Evolutionary conservation across 1,140 invertebrate genomes (phyloP), one percentile per base, ranked within the genome.

Genomic region (Pseudomyrmex dendroicus): DNA sequence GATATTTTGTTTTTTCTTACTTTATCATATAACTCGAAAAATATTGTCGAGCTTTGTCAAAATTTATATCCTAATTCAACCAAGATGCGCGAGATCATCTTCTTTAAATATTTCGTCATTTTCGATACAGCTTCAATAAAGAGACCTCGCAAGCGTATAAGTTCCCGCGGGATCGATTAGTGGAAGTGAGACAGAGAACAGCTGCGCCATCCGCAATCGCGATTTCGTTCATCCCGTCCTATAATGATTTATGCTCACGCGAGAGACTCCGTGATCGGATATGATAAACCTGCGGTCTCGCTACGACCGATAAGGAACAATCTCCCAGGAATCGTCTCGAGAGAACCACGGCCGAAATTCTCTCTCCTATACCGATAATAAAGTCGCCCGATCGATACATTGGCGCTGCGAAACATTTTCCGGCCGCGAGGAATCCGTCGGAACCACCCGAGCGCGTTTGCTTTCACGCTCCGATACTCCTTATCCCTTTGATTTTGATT

Each of bases 401-500:
- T 57, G 35, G 59, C 25, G 44, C 35, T 64, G 48, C 76, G 80
- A 85, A 86, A 85, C 82, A 89, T 87, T 89, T 86, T 86, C 84
- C 76, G 62, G 46, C 82, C 74, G 62, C 86, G 78, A 87, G 87
- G 73, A 88, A 88, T 85, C 57, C 73, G 22, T 70, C 46, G 25
- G 7, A 70, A 25, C 57, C 54, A 72, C 59, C 84, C 59, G 15
- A 35, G 57, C 77, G 82, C 67, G 86, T 88, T 85, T 68, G 82
- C 82, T 72, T 72, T 88, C 82, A 83, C 87, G 78, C 73, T 78
- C 59, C 78, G 48, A 80, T 85, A 88, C 84, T 85, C 63, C 68
- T 83, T 66, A 56, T 83, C 86, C 78, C 86, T 89, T 83, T 89
- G 87, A 88, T 89, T 89, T 83, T 84, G 83, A 89, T 89, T 83